Percentiles rank a stretch among this genome's conserved stretches.
phyloP scores from a whole-genome alignment of 2,797 vertebrate genomes.

The Aldrovandia affinis region DNA sequence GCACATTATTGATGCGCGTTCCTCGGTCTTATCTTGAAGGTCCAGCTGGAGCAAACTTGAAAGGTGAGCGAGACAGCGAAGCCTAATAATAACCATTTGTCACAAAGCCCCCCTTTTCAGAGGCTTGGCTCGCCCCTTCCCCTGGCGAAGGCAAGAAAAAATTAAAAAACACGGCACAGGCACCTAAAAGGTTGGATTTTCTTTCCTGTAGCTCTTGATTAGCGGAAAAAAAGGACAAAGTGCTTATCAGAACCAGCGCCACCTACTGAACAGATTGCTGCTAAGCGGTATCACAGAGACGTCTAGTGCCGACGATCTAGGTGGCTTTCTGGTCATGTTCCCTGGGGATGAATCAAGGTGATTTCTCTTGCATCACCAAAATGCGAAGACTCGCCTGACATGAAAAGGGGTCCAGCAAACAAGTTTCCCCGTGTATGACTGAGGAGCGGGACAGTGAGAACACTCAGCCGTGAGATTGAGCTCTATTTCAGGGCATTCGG shows the following conservation, averaged over 20 bases:
- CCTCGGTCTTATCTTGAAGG: constrained; percentile 23
- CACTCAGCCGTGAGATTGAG: not conserved
- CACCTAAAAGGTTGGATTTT: not conserved
- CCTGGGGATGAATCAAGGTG: not conserved
- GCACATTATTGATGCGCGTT: constrained; percentile 2
- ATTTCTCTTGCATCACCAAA: not conserved
- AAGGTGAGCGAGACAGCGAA: not conserved
- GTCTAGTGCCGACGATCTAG: not conserved
- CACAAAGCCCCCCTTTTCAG: constrained; percentile 8
- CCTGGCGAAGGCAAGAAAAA: not conserved
- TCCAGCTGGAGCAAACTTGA: constrained; percentile 10
- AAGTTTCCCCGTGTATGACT: not conserved
- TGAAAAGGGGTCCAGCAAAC: not conserved
- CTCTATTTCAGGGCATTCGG: not conserved
- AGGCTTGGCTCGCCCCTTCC: not conserved
- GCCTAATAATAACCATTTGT: constrained; percentile 16
- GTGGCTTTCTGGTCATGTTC: not conserved
- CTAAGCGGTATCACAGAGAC: not conserved
- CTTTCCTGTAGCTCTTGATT: not conserved
- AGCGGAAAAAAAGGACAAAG: not conserved
- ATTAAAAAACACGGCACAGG: not conserved
- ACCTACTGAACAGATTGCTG: not conserved
- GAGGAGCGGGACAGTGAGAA: not conserved
- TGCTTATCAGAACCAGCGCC: constrained; percentile 2
- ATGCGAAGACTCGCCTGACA: not conserved